phyloP scores from a whole-genome alignment of 2,888 invertebrate species.

The Sarcophaga carnaria region DNA sequence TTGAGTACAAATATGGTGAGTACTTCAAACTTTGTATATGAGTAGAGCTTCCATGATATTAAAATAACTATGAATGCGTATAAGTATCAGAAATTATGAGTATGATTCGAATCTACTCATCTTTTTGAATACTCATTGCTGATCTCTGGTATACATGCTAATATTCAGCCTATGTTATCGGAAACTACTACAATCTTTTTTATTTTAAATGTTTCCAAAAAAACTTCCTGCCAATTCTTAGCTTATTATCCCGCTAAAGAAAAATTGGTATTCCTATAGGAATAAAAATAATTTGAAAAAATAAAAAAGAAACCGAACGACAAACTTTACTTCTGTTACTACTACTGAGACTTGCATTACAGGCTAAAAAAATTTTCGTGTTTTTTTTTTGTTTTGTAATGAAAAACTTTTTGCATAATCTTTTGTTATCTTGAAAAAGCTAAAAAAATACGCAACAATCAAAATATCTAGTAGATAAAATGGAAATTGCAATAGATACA shows the following conservation, averaged over 20 bases:
- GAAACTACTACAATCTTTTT: background rate
- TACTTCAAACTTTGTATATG: too few relatives aligned
- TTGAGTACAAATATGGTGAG: too few relatives aligned
- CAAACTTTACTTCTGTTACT: conserved; percentile 51
- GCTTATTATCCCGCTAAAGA: background rate
- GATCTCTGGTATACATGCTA: too few relatives aligned
- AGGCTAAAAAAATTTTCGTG: conserved; percentile 77
- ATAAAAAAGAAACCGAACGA: conserved; percentile 45
- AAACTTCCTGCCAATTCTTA: background rate
- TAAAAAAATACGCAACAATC: conserved; percentile 16
- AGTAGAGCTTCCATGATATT: too few relatives aligned
- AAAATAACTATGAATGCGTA: too few relatives aligned
- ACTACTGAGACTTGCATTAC: conserved; percentile 51
- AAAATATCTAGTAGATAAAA: conserved; percentile 36
- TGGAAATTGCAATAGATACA: conserved; percentile 25
- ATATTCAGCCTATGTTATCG: too few relatives aligned
- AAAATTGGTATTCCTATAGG: too few relatives aligned
- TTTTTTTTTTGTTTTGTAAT: conserved; percentile 65
- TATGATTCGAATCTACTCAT: too few relatives aligned
- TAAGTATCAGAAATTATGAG: too few relatives aligned
- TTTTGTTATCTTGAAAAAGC: conserved; percentile 57
- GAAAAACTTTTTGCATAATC: conserved; percentile 80
- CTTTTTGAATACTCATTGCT: too few relatives aligned
- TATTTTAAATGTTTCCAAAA: background rate
- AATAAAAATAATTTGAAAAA: background rate